Evolutionary conservation across 2,888 invertebrate species (phyloP).

Genomic region (Helleia helle): DNA sequence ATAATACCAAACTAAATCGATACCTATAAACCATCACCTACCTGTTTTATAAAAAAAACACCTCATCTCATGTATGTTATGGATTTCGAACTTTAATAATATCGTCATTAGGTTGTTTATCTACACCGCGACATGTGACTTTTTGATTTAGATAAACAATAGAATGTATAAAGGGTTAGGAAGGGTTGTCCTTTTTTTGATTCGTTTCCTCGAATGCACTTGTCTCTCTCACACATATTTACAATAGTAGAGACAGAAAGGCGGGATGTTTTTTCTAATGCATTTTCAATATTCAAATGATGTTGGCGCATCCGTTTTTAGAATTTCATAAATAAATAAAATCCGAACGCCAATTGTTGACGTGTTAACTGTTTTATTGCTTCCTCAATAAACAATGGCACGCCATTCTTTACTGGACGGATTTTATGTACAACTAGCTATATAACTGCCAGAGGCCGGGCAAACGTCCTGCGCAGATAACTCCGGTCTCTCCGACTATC

Average conservation of each 20-base stretch:
- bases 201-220: slow-evolving; percentile 57
- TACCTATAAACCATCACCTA: slow-evolving; percentile 34
- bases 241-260: slow-evolving; percentile 36
- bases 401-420: background rate
- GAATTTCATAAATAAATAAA: slow-evolving; percentile 61
- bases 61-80: slow-evolving; percentile 25
- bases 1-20: slow-evolving; percentile 7
- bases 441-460: background rate
- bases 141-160: slow-evolving; percentile 50
- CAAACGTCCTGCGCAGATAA: too few species aligned
- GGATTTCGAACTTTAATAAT: slow-evolving; percentile 29
- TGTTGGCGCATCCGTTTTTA: slow-evolving; percentile 68
- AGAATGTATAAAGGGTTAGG: slow-evolving; percentile 61
- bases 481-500: too few species aligned
- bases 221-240: slow-evolving; percentile 38
- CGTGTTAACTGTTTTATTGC: slow-evolving; percentile 57
- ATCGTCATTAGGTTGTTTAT: slow-evolving; percentile 30
- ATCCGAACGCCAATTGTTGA: slow-evolving; percentile 46
- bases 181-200: slow-evolving; percentile 71
- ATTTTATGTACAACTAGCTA: too few species aligned
- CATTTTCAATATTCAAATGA: slow-evolving; percentile 68
- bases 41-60: slow-evolving; percentile 56
- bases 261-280: slow-evolving; percentile 42
- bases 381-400: slow-evolving; percentile 47
- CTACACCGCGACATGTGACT: slow-evolving; percentile 29